Conservation (phyloP, 1,140 invertebrate species). For the Anthonomus grandis region DNA sequence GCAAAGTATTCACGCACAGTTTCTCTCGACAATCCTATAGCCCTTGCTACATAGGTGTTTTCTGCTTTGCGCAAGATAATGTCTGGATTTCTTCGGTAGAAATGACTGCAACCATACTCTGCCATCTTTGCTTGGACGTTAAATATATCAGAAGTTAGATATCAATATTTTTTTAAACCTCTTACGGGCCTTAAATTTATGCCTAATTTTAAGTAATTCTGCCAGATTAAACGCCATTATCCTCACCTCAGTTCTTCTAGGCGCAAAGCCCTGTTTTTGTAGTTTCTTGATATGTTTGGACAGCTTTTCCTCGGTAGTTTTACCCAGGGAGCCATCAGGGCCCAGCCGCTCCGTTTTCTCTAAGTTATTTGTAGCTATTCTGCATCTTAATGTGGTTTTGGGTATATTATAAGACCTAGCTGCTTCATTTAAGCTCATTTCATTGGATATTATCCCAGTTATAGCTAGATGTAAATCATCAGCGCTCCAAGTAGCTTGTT, state of each 20-base stretch:
- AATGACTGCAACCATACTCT: constrained; percentile 4
- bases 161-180: no score
- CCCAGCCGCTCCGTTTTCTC: constrained; percentile 3
- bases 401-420: constrained; percentile 16
- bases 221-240: constrained; percentile 5
- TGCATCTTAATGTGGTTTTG: constrained; percentile 11
- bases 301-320: background rate
- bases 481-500: no score
- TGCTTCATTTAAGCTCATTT: constrained; percentile 13
- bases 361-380: background rate
- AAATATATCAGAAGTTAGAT: background rate
- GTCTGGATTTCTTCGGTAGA: constrained; percentile 6
- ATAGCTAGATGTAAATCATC: no score
- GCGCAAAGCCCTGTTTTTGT: constrained; percentile 4
- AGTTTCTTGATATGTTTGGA: constrained; percentile 3
- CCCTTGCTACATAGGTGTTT: constrained; percentile 32
- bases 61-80: constrained; percentile 34
- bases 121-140: constrained; percentile 9
- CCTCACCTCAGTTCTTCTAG: background rate
- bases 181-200: constrained; percentile 18
- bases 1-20: constrained; percentile 29
- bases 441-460: no score
- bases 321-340: constrained; percentile 1
- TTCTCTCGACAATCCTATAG: constrained; percentile 33
- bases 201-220: constrained; percentile 2